Evolutionary conservation across 2,888 invertebrate genomes (phyloP), one percentile per base, ranked within the genome.

Genomic region (Melieria omissa): DNA sequence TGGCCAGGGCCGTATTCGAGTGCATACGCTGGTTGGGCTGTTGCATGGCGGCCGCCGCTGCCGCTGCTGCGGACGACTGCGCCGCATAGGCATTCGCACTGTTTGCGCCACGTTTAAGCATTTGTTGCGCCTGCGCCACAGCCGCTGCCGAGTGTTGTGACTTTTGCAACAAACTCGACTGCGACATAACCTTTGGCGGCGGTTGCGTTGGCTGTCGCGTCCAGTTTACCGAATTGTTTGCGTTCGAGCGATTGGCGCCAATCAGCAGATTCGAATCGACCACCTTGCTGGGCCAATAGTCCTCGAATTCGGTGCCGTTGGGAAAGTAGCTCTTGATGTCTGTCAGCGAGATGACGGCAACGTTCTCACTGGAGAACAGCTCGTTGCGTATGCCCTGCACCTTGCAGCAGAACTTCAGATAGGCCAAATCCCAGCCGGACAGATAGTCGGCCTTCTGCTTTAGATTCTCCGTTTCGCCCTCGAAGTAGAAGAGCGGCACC

Each of bases 401-500:
- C 88, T 96, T 96, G 88, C 96, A 96, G 88, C 96, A 96, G 86
- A 97, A 96, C 87, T 96, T 96, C 76, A 97, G 89, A 86, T 97
- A 97, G 0, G 96, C 95, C 78, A 96, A 88, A 87, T 96, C 96
- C 97, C 96, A 97, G 73, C 95, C 95, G 83, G 94, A 94, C 52
- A 96, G 88, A 85, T 94, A 93, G 82, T 95, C 94, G 3, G 96
- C 94, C 84, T 95, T 94, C 75, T 93, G 90, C 85, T 95, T 95
- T 47, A 96, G 89, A 88, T 95, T 95, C 86, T 96, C 96, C n/a
- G 95, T 96, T 88, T 95, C 95, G 78, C 96, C 96, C 70, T 87
- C 87, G 82, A 93, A 93, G 85, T 96, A 96, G 86, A 96, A 96
- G 67, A 97, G 88, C 14, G 97, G 97, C 72, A 97, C 97, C 88